Base-by-base conservation (phyloP, 2,888 invertebrate species). In the Protula sp. region DNA sequence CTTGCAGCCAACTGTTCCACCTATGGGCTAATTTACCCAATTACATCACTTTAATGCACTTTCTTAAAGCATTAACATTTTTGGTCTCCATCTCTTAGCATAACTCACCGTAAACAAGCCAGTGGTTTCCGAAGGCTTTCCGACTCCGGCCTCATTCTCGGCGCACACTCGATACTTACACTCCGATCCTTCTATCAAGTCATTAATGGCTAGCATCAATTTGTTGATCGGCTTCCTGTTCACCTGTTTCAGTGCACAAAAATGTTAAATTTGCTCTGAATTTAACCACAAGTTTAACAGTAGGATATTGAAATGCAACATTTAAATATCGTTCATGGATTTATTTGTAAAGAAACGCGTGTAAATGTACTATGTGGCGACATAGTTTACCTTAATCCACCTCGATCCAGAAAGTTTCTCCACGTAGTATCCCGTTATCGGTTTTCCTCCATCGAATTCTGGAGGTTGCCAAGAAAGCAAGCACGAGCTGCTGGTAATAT, bases 171-270 rank as follows among this genome's bases (percentile, higher is more conserved):
- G 62, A 70, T 76, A 79, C 65, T 78, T 73, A 63, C 78, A 80
- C 27, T 76, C 72, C 26, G 67, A 68, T 30, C 73, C 74, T 56
- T 80, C 79, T 1, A 73, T 60, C 26, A 81, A 68, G 59, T 78
- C 78, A 30, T 67, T 61, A 3, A 75, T 73, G 2, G 72, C 73
- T 62, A 69, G 72, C 38, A 69, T 70, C n/a, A 72, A 71, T 57
- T 75, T 72, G 4, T 70, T 66, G 24, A 88, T 85, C 0, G 93
- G 91, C 66, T 92, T 90, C 74, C 89, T 91, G 82, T 90, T 94
- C 56, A 93, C 78, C 38, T 38, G n/a, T n/a, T n/a, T n/a, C n/a
- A n/a, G n/a, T n/a, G n/a, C n/a, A n/a, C n/a, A n/a, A n/a, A n/a
- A n/a, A n/a, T n/a, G n/a, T n/a, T n/a, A n/a, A n/a, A n/a, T n/a